Evolutionary conservation across 2,888 invertebrate species (phyloP).

Genomic region (Hedya salicella): DNA sequence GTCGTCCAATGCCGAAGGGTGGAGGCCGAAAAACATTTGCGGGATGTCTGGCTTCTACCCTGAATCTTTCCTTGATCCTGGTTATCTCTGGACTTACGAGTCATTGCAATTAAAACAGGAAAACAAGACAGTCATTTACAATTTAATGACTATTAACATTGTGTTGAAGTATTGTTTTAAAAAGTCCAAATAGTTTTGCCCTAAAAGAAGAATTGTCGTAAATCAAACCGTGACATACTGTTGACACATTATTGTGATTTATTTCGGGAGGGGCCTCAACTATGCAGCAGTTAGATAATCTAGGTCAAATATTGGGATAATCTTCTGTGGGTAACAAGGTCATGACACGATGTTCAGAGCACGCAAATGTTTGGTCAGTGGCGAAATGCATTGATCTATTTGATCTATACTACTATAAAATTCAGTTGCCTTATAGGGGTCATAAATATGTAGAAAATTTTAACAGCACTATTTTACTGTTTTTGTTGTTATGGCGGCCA

Average conservation of each 20-base stretch:
- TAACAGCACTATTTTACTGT: too few species aligned
- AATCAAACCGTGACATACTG: conserved; percentile 27
- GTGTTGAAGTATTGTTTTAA: background rate
- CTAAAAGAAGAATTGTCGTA: conserved; percentile 30
- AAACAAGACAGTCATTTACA: background rate
- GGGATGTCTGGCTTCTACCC: conserved; percentile 26
- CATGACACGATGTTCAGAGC: conserved; percentile 14
- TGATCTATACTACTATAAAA: too few species aligned
- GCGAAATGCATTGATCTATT: too few species aligned
- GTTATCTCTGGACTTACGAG: conserved; percentile 16
- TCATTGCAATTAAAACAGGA: conserved; percentile 1
- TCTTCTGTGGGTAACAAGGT: conserved; percentile 32
- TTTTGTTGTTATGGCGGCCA: too few species aligned
- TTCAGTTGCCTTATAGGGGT: too few species aligned
- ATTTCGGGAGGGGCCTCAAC: conserved; percentile 41
- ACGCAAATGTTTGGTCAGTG: background rate
- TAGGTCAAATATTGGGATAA: conserved; percentile 42
- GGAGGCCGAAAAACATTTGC: conserved; percentile 42
- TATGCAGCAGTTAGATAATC: conserved; percentile 32
- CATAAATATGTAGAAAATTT: too few species aligned
- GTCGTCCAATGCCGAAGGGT: conserved; percentile 43
- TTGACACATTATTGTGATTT: conserved; percentile 41
- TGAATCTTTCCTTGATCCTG: conserved; percentile 32
- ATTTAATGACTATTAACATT: background rate
- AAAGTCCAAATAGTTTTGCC: conserved; percentile 3